Evolutionary conservation across 2,113 vertebrate species (phyloP).

Genomic region (Crotalus helleri): DNA sequence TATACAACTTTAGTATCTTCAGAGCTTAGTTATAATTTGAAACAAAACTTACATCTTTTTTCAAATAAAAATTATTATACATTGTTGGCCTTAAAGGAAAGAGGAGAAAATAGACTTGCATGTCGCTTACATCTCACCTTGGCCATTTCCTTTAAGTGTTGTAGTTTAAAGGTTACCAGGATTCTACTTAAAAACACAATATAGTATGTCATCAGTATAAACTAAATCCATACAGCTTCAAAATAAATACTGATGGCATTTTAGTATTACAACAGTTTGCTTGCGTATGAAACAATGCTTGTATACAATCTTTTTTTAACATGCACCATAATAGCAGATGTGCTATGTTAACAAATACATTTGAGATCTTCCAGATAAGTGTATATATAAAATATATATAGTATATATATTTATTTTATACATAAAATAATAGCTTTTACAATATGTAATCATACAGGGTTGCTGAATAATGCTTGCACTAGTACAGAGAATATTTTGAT

Average conservation of each 20-base stretch:
- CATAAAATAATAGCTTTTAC: conserved; percentile 28
- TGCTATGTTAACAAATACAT: conserved; percentile 25
- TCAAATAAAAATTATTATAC: background rate
- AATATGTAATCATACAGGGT: background rate
- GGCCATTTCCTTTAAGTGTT: background rate
- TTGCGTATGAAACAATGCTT: background rate
- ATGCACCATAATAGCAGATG: background rate
- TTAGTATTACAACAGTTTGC: background rate
- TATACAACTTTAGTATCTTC: background rate
- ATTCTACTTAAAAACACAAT: background rate
- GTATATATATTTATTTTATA: background rate
- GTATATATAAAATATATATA: conserved; percentile 3
- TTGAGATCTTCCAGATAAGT: conserved; percentile 19
- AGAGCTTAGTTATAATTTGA: background rate
- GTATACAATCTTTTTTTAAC: background rate
- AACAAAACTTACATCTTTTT: background rate
- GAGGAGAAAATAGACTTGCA: background rate
- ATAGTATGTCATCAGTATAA: background rate
- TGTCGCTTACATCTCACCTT: background rate
- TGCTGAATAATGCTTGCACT: conserved; percentile 36
- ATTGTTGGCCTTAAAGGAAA: background rate
- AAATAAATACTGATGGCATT: background rate
- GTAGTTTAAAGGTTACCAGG: background rate
- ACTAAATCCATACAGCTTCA: background rate
- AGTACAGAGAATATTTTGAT: conserved; percentile 43